These are phyloP conservation scores for Mimachlamys varia DNA, from an alignment of 2,888 invertebrate species.

Conservation along the genomic window DNA sequence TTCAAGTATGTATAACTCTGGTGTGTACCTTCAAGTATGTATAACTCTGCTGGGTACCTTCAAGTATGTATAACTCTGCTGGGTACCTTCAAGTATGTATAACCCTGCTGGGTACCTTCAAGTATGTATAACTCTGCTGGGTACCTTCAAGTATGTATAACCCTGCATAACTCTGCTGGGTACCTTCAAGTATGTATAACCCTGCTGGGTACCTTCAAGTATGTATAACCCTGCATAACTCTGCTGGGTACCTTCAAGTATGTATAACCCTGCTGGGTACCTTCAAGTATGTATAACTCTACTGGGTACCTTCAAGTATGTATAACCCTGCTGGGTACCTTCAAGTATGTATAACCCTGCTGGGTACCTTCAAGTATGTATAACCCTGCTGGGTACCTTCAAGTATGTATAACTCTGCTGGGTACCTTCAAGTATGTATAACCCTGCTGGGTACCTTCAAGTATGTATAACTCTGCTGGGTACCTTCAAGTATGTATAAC, in stretches of 20 bases:
- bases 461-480: slow-evolving; percentile 80
- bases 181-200: too few relatives aligned
- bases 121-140: slow-evolving; percentile 57
- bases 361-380: slow-evolving; percentile 80
- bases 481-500: slow-evolving; percentile 81
- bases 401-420: slow-evolving; percentile 80
- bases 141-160: too few relatives aligned
- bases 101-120: not conserved
- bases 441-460: slow-evolving; percentile 79
- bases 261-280: slow-evolving; percentile 55
- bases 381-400: slow-evolving; percentile 78
- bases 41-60: not conserved
- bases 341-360: slow-evolving; percentile 58
- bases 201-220: too few relatives aligned
- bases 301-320: too few relatives aligned
- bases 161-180: too few relatives aligned
- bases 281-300: too few relatives aligned
- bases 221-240: slow-evolving; percentile 58
- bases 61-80: slow-evolving; percentile 58
- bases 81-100: too few relatives aligned
- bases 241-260: too few relatives aligned
- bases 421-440: slow-evolving; percentile 81
- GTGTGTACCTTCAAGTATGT: too few relatives aligned
- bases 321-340: slow-evolving; percentile 36
- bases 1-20: slow-evolving; percentile 61